phyloP scores from a whole-genome alignment of 2,888 invertebrate species.

The Tubulanus polymorphus region DNA sequence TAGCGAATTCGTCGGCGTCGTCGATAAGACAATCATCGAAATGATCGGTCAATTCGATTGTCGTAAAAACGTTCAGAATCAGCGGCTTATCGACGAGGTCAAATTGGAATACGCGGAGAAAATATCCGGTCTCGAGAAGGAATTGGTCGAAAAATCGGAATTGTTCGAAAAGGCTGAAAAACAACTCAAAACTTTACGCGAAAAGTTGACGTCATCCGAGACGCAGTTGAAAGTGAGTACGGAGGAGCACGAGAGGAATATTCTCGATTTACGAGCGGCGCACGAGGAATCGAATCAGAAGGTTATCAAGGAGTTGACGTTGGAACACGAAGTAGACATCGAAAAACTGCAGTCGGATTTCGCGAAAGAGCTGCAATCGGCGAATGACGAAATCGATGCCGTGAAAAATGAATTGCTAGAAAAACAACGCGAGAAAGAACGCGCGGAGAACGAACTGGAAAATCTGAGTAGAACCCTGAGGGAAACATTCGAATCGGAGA shows the following conservation, averaged over 20 bases:
- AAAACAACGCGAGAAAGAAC: constrained; percentile 39
- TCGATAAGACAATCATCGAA: constrained; percentile 11
- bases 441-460: constrained; percentile 58
- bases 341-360: constrained; percentile 46
- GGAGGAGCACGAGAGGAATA: constrained; percentile 26
- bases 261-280: constrained; percentile 24
- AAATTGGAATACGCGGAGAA: constrained; percentile 15
- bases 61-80: constrained; percentile 14
- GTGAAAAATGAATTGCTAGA: constrained; percentile 9
- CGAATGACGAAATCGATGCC: not conserved
- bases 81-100: constrained; percentile 13
- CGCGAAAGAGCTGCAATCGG: constrained; percentile 4
- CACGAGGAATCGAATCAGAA: constrained; percentile 39
- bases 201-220: too few species aligned
- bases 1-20: constrained; percentile 12
- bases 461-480: constrained; percentile 5
- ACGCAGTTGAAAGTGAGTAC: not conserved
- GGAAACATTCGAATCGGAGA: constrained; percentile 11
- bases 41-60: constrained; percentile 13
- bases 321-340: constrained; percentile 42
- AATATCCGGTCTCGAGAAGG: constrained; percentile 10
- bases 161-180: not conserved
- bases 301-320: constrained; percentile 25
- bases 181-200: too few species aligned
- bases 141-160: constrained; percentile 13